These are phyloP conservation scores for Carposina sasakii DNA, from an alignment of 1,140 invertebrate genomes.

Conservation along the genomic window DNA sequence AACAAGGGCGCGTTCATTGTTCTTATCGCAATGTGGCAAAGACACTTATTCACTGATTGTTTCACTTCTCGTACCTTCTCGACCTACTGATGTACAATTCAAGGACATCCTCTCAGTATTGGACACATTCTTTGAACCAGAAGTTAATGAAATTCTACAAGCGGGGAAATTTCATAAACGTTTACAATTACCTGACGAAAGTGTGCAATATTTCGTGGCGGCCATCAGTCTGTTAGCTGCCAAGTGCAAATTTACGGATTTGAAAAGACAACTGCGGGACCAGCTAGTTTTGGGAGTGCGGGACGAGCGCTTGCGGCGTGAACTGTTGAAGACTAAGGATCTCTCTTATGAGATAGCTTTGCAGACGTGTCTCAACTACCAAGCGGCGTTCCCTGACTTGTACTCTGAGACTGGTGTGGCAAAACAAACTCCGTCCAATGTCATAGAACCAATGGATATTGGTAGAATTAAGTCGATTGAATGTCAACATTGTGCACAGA, in stretches of 20 bases:
- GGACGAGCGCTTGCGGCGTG: constrained; percentile 24
- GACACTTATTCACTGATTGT: constrained; percentile 23
- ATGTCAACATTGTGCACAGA: constrained; percentile 20
- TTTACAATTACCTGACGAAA: constrained; percentile 17
- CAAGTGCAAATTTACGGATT: constrained; percentile 23
- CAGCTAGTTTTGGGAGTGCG: constrained; percentile 23
- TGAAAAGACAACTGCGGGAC: constrained; percentile 24
- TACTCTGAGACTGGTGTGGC: constrained; percentile 16
- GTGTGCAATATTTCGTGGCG: constrained; percentile 26
- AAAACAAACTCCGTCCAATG: constrained; percentile 21
- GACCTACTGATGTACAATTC: constrained; percentile 18
- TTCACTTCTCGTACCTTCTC: constrained; percentile 19
- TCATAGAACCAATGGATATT: constrained; percentile 23
- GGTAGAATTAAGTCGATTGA: constrained; percentile 18
- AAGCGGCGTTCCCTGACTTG: constrained; percentile 25
- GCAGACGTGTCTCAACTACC: constrained; percentile 23
- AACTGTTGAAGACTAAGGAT: constrained; percentile 21
- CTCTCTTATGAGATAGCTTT: constrained; percentile 20
- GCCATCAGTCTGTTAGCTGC: constrained; percentile 19
- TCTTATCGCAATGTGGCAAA: constrained; percentile 26
- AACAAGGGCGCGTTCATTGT: constrained; percentile 22
- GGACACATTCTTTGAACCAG: constrained; percentile 29
- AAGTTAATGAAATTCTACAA: constrained; percentile 30
- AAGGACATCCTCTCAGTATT: constrained; percentile 17
- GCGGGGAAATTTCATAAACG: constrained; percentile 27